Conservation (phyloP, 2,113 vertebrate species). For the Heliornis fulica region DNA sequence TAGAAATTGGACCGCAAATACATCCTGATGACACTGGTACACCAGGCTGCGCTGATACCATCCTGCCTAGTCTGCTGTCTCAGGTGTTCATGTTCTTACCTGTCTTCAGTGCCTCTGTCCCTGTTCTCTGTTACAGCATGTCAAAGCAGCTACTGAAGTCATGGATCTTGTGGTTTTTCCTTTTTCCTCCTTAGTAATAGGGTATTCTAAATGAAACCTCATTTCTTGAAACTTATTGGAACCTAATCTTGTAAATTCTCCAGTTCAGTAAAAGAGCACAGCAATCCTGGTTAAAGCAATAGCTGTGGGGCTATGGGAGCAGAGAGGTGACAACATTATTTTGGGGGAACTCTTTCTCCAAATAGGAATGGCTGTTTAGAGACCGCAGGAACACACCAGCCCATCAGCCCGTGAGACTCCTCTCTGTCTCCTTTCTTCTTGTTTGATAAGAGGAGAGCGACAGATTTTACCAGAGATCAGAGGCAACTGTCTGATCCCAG, state of each 20-base stretch:
- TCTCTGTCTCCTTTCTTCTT: not conserved
- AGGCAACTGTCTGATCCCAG: not conserved
- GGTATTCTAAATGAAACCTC: not conserved
- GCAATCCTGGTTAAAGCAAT: not conserved
- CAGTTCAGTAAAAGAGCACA: not conserved
- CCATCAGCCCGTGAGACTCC: not conserved
- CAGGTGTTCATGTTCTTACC: not conserved
- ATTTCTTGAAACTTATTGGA: not conserved
- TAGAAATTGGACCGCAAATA: not conserved
- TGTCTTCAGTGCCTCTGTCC: not conserved
- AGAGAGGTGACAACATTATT: not conserved
- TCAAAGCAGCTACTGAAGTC: not conserved
- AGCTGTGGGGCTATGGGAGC: not conserved
- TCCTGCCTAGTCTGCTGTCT: not conserved
- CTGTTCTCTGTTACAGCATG: not conserved
- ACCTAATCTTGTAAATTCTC: not conserved
- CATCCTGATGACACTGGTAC: not conserved
- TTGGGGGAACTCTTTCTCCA: not conserved
- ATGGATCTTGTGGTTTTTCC: not conserved
- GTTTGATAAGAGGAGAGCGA: not conserved
- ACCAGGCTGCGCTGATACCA: not conserved
- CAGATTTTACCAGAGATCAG: conserved; percentile 25
- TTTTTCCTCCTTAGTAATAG: not conserved
- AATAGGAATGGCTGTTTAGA: not conserved
- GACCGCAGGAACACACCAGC: not conserved